A percentile compares a stretch with the other conserved stretches of the same genome.
phyloP scores from a whole-genome alignment of 1,140 invertebrate species.

The Brachionus manjavacas region DNA sequence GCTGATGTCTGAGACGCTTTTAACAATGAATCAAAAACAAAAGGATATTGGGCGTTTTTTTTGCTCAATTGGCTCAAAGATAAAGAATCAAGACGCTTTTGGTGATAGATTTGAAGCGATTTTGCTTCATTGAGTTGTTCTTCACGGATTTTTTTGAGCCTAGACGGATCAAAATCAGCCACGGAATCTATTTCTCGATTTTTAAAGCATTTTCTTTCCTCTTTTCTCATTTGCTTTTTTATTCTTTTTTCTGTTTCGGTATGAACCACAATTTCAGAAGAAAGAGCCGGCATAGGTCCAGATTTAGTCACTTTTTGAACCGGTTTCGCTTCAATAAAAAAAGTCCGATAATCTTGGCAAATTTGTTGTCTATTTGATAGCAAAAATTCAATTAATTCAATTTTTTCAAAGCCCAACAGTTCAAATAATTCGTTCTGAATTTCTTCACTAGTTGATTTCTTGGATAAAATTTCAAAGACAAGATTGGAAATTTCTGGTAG shows the following conservation, averaged over 20 bases:
- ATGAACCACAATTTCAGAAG: slow-evolving; percentile 46
- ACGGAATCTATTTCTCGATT: slow-evolving; percentile 58
- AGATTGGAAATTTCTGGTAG: neutral
- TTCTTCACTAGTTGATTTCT: neutral
- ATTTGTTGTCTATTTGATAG: slow-evolving; percentile 2
- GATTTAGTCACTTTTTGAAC: neutral
- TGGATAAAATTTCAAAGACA: neutral
- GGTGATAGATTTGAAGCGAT: slow-evolving; percentile 46
- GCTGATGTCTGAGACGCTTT: slow-evolving; percentile 67
- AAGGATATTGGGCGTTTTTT: slow-evolving; percentile 67
- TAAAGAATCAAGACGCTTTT: slow-evolving; percentile 36
- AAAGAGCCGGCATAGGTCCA: neutral
- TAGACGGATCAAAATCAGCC: slow-evolving; percentile 46
- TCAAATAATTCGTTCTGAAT: slow-evolving; percentile 34
- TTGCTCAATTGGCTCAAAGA: slow-evolving; percentile 46
- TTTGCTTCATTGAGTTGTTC: slow-evolving; percentile 47
- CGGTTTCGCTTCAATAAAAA: neutral
- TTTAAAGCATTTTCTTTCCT: slow-evolving; percentile 71
- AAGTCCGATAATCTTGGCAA: neutral
- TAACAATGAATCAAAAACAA: slow-evolving; percentile 73
- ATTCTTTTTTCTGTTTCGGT: slow-evolving; percentile 76
- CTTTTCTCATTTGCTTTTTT: slow-evolving; percentile 75
- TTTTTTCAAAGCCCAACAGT: slow-evolving; percentile 13
- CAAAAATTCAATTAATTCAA: slow-evolving; percentile 34
- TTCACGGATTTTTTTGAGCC: slow-evolving; percentile 44